Evolutionary conservation across 2,888 invertebrate genomes (phyloP).

Genomic region (Papilio protenor): DNA sequence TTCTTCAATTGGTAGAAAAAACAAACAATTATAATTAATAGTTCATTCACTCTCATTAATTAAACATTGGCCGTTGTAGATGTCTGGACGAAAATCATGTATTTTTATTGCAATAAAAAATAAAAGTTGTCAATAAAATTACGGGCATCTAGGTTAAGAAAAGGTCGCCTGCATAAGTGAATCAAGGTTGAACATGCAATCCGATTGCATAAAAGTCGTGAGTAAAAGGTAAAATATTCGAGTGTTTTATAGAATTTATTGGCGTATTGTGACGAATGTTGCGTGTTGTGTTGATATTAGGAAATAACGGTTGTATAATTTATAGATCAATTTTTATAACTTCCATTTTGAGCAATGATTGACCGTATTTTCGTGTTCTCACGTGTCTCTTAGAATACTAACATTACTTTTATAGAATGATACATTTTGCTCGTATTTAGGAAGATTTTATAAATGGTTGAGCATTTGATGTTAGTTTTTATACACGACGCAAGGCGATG

Average conservation of each 20-base stretch:
- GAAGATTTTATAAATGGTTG: not conserved
- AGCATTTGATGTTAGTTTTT: not conserved
- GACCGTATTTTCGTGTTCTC: not conserved
- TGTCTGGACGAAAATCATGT: not conserved
- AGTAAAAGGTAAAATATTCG: conserved; percentile 32
- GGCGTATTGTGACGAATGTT: not conserved
- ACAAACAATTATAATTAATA: not conserved
- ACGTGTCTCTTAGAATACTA: not conserved
- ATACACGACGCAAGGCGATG: too few relatives aligned
- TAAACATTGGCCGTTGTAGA: not conserved
- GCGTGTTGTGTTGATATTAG: conserved; percentile 17
- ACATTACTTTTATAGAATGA: not conserved
- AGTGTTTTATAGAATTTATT: conserved; percentile 24
- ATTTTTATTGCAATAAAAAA: not conserved
- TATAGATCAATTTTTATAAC: conserved; percentile 19
- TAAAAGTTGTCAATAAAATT: conserved; percentile 16
- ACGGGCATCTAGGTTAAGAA: conserved; percentile 32
- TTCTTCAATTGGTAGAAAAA: not conserved
- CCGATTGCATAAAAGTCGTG: conserved; percentile 35
- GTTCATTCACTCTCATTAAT: not conserved
- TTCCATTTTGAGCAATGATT: conserved; percentile 10
- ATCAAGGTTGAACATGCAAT: conserved; percentile 39
- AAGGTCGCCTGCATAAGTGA: conserved; percentile 36
- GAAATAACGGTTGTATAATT: conserved; percentile 25
- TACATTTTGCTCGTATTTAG: not conserved